phyloP scores from a whole-genome alignment of 53 echinoderm and acorn worm genomes.

The Arbacia lixula region DNA sequence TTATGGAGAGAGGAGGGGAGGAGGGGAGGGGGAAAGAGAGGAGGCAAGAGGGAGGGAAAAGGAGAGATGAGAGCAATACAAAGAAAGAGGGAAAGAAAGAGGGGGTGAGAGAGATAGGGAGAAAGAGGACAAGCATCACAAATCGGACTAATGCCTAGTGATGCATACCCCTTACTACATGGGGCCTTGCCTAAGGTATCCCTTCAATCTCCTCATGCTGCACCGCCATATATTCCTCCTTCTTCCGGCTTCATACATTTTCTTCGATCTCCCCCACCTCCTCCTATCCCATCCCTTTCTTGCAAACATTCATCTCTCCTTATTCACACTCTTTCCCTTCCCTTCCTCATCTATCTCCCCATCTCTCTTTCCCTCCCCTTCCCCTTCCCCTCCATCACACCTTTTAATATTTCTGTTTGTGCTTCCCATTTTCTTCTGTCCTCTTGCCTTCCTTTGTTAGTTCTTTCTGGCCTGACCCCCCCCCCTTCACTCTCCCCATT shows the following conservation, averaged over 20 bases:
- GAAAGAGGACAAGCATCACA: constrained; percentile 10
- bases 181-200: background rate
- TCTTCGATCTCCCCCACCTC: background rate
- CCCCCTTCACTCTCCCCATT: background rate
- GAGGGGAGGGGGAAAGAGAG: too few species aligned
- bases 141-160: constrained; percentile 20
- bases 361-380: background rate
- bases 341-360: background rate
- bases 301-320: background rate
- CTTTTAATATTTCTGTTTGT: background rate
- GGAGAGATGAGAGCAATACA: too few species aligned
- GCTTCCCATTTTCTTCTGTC: background rate
- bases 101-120: too few species aligned
- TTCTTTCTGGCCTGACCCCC: too few species aligned
- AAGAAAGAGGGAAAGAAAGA: too few species aligned
- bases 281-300: background rate
- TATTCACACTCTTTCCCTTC: background rate
- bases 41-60: too few species aligned
- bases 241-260: background rate
- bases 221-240: background rate
- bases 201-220: background rate
- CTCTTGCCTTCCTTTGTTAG: background rate
- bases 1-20: background rate
- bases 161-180: background rate
- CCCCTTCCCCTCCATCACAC: background rate